These are phyloP conservation scores for Saxicola maurus DNA, from an alignment of 2,797 vertebrate species.

Conservation along the genomic window DNA sequence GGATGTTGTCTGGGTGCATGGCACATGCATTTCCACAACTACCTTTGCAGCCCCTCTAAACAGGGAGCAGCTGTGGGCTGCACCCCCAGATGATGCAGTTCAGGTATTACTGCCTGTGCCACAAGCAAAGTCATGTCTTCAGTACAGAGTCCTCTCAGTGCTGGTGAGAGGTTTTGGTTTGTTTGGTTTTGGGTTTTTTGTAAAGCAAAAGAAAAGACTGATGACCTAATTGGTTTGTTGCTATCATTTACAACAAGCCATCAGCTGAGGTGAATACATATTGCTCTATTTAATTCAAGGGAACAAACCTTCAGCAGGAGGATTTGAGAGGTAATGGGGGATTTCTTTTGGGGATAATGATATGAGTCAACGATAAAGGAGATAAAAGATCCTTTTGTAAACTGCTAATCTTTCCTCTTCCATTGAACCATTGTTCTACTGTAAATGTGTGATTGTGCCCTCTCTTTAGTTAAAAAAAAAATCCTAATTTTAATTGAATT, in stretches of 20 bases:
- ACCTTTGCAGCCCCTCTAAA: neutral
- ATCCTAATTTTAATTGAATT: neutral
- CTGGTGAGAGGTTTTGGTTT: neutral
- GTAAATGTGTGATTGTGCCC: neutral
- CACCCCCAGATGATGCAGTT: neutral
- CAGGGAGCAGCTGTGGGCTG: accelerated
- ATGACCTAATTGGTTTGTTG: neutral
- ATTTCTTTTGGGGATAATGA: neutral
- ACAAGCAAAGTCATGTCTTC: neutral
- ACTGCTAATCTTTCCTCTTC: neutral
- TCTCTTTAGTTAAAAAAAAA: neutral
- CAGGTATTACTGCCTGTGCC: neutral
- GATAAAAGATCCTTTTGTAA: neutral
- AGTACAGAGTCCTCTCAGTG: neutral
- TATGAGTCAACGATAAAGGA: neutral
- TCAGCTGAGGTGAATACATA: neutral
- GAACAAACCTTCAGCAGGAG: neutral
- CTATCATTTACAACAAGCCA: neutral
- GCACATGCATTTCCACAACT: neutral
- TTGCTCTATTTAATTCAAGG: neutral
- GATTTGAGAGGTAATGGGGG: neutral
- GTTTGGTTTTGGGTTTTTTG: neutral
- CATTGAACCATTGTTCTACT: neutral
- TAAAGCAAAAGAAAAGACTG: neutral
- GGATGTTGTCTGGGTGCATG: neutral